Conservation (phyloP, 1,140 invertebrate species). For the Hylaeus anthracinus region DNA sequence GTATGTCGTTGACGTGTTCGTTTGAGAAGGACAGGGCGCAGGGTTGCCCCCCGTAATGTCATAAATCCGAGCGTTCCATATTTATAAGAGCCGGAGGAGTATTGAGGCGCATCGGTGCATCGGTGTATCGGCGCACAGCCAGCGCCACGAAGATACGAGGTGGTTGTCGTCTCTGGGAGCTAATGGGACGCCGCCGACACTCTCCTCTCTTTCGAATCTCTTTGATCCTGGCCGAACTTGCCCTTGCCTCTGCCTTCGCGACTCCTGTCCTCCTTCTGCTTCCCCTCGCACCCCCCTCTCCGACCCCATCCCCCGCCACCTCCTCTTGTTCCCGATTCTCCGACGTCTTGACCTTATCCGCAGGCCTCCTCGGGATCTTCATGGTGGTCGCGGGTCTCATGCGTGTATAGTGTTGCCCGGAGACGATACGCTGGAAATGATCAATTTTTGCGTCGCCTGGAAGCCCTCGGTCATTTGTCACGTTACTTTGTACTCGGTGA, state of each 20-base stretch:
- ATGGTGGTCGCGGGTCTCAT: slow-evolving; percentile 66
- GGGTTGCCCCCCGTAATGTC: not conserved
- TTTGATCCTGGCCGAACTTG: slow-evolving; percentile 78
- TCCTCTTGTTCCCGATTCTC: slow-evolving; percentile 19
- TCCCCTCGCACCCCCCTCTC: slow-evolving; percentile 13
- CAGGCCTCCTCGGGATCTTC: slow-evolving; percentile 61
- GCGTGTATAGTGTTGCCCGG: not conserved
- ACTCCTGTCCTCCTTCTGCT: slow-evolving; percentile 61
- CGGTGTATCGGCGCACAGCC: slow-evolving; percentile 24
- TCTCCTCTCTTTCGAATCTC: slow-evolving; percentile 70
- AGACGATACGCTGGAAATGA: slow-evolving; percentile 34
- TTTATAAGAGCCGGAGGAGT: slow-evolving; percentile 21
- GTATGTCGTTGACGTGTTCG: too few relatives aligned
- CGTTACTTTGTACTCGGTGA: slow-evolving; percentile 9
- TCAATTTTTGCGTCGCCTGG: slow-evolving; percentile 24
- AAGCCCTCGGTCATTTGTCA: slow-evolving; percentile 24
- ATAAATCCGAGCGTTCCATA: slow-evolving; percentile 27
- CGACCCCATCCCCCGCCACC: too few relatives aligned
- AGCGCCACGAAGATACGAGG: slow-evolving; percentile 63
- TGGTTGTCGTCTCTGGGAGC: slow-evolving; percentile 75
- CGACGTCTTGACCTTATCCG: slow-evolving; percentile 58
- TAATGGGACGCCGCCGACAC: slow-evolving; percentile 76
- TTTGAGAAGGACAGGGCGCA: too few relatives aligned
- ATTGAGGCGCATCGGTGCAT: slow-evolving; percentile 12
- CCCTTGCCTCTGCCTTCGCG: slow-evolving; percentile 68